A percentile compares a stretch with the other conserved stretches of the same genome.
phyloP scores from a whole-genome alignment of 2,888 invertebrate genomes.

The Graphium colonna region DNA sequence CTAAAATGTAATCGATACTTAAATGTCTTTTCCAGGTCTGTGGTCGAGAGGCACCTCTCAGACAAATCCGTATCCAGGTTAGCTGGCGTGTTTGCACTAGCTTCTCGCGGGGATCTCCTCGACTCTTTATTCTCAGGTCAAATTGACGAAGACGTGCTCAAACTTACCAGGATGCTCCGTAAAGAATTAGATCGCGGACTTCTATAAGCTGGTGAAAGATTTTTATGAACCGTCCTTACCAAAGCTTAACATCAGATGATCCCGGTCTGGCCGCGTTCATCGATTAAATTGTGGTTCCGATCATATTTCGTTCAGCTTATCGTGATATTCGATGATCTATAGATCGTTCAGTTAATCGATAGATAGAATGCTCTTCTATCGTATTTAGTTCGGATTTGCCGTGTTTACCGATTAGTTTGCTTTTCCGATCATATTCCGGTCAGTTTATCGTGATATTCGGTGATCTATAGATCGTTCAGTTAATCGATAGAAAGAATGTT shows the following conservation, averaged over 20 bases:
- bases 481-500: too few species aligned
- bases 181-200: conserved; percentile 70
- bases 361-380: too few species aligned
- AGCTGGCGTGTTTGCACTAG: conserved; percentile 85
- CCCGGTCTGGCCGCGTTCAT: conserved; percentile 3
- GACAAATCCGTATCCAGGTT: conserved; percentile 90
- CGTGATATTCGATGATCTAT: too few species aligned
- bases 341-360: too few species aligned
- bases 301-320: too few species aligned
- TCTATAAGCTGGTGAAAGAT: conserved; percentile 58
- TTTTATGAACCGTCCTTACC: conserved; percentile 60
- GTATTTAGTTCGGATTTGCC: too few species aligned
- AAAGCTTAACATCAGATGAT: conserved; percentile 40
- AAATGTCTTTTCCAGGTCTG: conserved; percentile 71
- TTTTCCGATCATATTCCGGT: too few species aligned
- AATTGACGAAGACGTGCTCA: conserved; percentile 65
- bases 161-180: conserved; percentile 67
- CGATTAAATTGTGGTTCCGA: too few species aligned
- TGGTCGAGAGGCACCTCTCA: conserved; percentile 89
- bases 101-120: conserved; percentile 63
- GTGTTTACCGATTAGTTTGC: too few species aligned
- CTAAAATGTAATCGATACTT: too few species aligned
- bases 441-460: too few species aligned
- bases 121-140: conserved; percentile 69
- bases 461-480: too few species aligned